Conservation (phyloP, 2,797 vertebrate species). For the Pangasius djambal region DNA sequence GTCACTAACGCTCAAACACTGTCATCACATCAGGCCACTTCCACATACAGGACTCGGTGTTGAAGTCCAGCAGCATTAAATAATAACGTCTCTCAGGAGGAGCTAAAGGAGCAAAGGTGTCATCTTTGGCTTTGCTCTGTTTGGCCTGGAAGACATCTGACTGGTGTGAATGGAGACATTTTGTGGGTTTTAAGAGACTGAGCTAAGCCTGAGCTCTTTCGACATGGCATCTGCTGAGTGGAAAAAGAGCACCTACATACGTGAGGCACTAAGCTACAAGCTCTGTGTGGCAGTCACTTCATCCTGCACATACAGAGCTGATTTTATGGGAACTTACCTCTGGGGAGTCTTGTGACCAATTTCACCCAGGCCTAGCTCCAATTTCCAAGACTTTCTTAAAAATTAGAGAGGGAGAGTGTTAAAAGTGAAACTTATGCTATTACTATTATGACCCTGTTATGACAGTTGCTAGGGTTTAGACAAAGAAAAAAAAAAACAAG, state of each 20-base stretch:
- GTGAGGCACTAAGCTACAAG: not conserved
- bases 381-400: not conserved
- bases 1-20: constrained; percentile 26
- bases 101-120: constrained; percentile 66
- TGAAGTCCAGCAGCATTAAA: constrained; percentile 38
- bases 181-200: constrained; percentile 58
- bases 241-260: constrained; percentile 6
- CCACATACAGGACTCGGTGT: constrained; percentile 43
- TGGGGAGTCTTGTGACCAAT: not conserved
- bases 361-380: not conserved
- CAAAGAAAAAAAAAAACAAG: too few relatives aligned
- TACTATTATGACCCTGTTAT: not conserved
- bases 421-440: not conserved
- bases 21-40: constrained; percentile 48
- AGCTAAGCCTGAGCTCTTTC: constrained; percentile 48
- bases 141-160: constrained; percentile 47
- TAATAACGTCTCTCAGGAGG: constrained; percentile 44
- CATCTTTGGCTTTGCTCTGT: constrained; percentile 65
- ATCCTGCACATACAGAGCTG: constrained; percentile 1
- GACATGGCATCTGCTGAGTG: constrained; percentile 39
- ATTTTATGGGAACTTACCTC: constrained; percentile 7
- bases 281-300: not conserved
- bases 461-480: not conserved
- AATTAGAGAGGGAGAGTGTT: not conserved
- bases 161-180: constrained; percentile 48